Conservation (phyloP, 2,113 vertebrate genomes). For the Petroica traversi region DNA sequence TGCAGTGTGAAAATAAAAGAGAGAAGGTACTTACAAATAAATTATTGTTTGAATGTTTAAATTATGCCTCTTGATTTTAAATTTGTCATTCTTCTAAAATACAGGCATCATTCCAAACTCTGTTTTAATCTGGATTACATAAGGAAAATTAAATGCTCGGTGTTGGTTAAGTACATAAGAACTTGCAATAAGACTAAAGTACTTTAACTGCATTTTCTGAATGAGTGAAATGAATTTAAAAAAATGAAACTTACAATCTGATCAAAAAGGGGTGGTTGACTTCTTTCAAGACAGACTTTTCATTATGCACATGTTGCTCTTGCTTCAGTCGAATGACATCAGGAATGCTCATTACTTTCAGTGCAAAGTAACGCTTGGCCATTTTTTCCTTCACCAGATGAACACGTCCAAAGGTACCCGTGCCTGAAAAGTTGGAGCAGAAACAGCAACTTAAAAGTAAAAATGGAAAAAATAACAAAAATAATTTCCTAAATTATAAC, state of each 20-base stretch:
- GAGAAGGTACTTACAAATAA: neutral
- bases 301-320: conserved; percentile 95
- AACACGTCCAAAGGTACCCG: conserved; percentile 92
- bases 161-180: neutral
- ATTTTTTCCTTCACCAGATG: conserved; percentile 89
- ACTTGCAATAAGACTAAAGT: neutral
- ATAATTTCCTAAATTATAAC: neutral
- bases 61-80: neutral
- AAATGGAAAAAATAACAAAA: neutral
- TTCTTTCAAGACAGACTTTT: conserved; percentile 92
- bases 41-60: neutral
- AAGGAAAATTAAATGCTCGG: neutral
- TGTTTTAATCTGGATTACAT: neutral
- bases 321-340: conserved; percentile 95
- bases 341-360: conserved; percentile 95
- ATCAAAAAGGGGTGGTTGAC: conserved; percentile 92
- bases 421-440: conserved; percentile 75
- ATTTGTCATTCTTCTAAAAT: neutral
- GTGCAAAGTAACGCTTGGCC: conserved; percentile 81
- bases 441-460: neutral
- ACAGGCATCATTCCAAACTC: neutral
- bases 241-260: conserved; percentile 82
- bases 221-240: fast-evolving
- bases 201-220: neutral
- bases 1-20: neutral